Base-by-base conservation (phyloP, 2,888 invertebrate species). In the Pogonocherus hispidulus region DNA sequence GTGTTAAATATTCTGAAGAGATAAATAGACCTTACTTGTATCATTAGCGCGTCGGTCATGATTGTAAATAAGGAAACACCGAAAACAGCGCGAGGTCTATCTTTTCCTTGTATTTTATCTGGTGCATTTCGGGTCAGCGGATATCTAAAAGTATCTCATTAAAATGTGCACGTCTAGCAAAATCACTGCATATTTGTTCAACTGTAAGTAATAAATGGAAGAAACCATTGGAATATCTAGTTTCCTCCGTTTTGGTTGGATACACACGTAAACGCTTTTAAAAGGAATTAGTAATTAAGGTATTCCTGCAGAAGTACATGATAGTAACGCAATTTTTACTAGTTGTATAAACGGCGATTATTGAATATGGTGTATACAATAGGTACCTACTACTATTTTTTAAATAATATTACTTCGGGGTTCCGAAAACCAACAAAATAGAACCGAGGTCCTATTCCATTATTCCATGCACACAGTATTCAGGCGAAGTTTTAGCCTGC, bases 121-220 rank as follows among this genome's bases (percentile, higher is more conserved):
- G 14, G 20, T 9, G 44, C 44, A 44, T 57, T 57, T 57, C 23
- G 23, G 56, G 56, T 57, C 56, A 57, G 23, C 44, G 56, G 14
- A 22, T 57, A 57, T 37, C 54, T 35, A 32, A 35, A 54, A 54
- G 54, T 54, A 32, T 37, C 44, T 23, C 56, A 57, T 57, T 57
- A 57, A 44, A 57, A 44, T 22, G 56, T 11, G 56, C 41, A 23
- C 20, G 22, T 57, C 37, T 41, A 57, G 56, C 44, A 22, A 14
- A 57, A 57, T 57, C 5, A 27, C 47, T 47, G 59, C 23, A 32
- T n/a, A 32, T 59, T 46, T 27, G 9, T 27, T 47, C 47, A 41
- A 27, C 27, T 59, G 56, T 14, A 57, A 57, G 56, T 57, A 57
- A 57, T 57, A 20, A 44, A 44, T 57, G 47, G 47, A 59, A 59